Evolutionary conservation across 2,113 vertebrate genomes (phyloP), one percentile per base, ranked within the genome.

Genomic region (Nerophis ophidion): DNA sequence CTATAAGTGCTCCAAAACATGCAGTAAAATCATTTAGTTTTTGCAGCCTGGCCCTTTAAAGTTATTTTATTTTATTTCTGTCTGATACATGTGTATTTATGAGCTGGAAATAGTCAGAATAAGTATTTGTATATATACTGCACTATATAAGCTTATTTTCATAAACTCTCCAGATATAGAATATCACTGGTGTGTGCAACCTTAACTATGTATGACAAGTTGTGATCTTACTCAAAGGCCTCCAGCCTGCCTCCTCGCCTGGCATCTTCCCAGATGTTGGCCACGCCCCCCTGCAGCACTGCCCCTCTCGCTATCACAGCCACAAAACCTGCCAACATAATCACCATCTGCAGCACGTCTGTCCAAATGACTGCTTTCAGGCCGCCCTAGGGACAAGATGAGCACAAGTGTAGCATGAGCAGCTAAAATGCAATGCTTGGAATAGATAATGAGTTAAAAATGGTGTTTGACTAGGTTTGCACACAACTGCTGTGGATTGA

Each of bases 341-440:
- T 79, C 35, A 85, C 78, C 90, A 92, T 90, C 82, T 92, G 90
- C 55, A 92, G 38, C 45, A 91, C 91, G 47, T 92, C 91, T 49
- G 91, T 91, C 91, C 91, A 92, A 69, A 92, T 89, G 10, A 92
- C 91, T 3, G 91, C 91, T 71, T 91, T 92, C 61, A 92, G 77
- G 0, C 91, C 91, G 6, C 91, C 91, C 91, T 92, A 70, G 17
- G 48, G 44, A 34, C 8, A 66, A 71, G 34, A 62, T 8, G 14
- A 17, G 35, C 52, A 7, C 36, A 11, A 11, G 17, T 17, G 35
- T 9, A 53, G 12, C 35, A 33, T 34, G 33, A 53, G 50, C 50
- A 52, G 33, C 33, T 16, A 14, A 52, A 12, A 9, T 40, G 38
- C 38, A 40, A 40, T 8, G 15, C 8, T 19, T 49, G 9, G 15